Evolutionary conservation across 2,797 vertebrate species (phyloP), one percentile per base, ranked within the genome.

Genomic region (Chaunax sp.): DNA sequence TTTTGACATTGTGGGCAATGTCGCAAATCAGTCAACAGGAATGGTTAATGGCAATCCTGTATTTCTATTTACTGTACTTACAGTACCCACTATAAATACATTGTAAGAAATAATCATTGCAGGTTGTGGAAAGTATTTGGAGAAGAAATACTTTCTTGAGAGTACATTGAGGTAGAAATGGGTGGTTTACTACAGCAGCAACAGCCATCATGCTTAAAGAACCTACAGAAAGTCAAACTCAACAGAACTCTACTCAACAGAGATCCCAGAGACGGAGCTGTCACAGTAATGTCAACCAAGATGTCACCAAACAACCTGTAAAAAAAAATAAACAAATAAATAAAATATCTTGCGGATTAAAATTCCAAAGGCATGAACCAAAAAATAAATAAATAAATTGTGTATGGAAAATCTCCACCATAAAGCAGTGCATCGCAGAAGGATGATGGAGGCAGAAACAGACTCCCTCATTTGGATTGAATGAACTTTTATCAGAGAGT

Each of bases 191-290:
- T 50, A 5, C 6, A 37, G 40, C 45, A 61, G 56, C 2, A 38
- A 57, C 40, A 72, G 72, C 23, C 52, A 61, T 69, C 62, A 20
- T 35, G 44, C 61, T 68, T 51, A 25, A 65, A 56, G 38, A 64
- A 51, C 61, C 50, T 64, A 46, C 44, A 69, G 28, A 75, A 81
- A 64, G 45, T 83, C 40, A 28, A 64, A 81, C 65, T 46, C 61
- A 75, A 55, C 58, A 66, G 25, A 63, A 69, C 69, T 54, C 38
- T 18, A 43, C 63, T 62, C 28, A 44, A 66, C 22, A 44, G 46
- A 63, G 80, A 59, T 69, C 76, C 73, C 65, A 73, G 35, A 44
- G 76, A 73, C 53, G 71, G 62, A 70, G 62, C 62, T 84, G 70
- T 65, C 65, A 63, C n/a, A 53, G 49, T 3, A n/a, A 62, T 63